phyloP scores from a whole-genome alignment of 2,797 vertebrate genomes.

The Momotus momota region DNA sequence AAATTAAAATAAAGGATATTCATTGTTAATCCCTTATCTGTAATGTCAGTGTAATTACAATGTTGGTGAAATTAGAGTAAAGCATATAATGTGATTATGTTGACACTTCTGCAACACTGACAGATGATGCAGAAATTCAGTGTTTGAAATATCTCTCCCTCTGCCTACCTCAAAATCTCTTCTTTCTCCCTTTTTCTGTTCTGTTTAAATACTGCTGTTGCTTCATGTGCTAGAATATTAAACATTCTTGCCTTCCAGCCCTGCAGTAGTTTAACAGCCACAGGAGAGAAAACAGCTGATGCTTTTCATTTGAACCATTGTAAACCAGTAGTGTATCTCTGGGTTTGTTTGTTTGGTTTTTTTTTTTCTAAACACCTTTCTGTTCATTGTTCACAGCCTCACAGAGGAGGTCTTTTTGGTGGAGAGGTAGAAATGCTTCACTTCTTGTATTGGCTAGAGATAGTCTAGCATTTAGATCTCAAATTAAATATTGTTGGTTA shows the following conservation, averaged over 20 bases:
- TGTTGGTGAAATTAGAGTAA: neutral
- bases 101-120: neutral
- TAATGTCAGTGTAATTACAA: neutral
- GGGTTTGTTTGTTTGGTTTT: neutral
- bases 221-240: constrained; percentile 21
- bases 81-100: neutral
- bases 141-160: neutral
- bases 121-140: neutral
- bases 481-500: constrained; percentile 31
- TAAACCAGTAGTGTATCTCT: constrained; percentile 64
- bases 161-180: neutral
- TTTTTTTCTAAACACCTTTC: constrained; percentile 80
- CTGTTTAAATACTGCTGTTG: neutral
- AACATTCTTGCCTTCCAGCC: constrained; percentile 41
- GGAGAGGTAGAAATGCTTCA: constrained; percentile 94
- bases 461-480: constrained; percentile 82
- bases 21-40: neutral
- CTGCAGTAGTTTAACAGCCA: neutral
- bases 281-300: constrained; percentile 21
- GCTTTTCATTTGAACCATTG: constrained; percentile 69
- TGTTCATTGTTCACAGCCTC: constrained; percentile 93
- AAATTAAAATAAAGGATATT: neutral
- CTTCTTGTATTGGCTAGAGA: constrained; percentile 89
- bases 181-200: neutral
- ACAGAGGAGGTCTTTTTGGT: constrained; percentile 92